Evolutionary conservation across 2,113 vertebrate genomes (phyloP), one percentile per base, ranked within the genome.

Genomic region (Corapipo altera): DNA sequence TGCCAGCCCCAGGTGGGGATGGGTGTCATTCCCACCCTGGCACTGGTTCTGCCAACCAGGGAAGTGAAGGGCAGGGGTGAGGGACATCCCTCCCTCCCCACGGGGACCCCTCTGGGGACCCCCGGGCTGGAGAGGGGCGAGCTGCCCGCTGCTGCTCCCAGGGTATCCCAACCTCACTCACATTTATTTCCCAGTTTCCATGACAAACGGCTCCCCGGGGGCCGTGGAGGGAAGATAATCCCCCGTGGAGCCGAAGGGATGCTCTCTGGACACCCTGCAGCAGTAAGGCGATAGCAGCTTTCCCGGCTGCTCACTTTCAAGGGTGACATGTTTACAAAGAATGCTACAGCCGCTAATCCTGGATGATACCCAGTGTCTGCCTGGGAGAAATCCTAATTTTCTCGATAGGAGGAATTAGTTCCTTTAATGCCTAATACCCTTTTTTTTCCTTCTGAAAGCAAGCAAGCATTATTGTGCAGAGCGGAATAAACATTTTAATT

Each of bases 251-350:
- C 85, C 6, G 6, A 51, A 48, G 91, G 86, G 93, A 87, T 94
- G 92, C 86, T 86, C 54, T 20, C 6, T 6, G 86, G 91, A 82
- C 78, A 76, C 77, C 92, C 94, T 70, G 91, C 95, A 96, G 96
- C 92, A 49, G 43, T 13, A 48, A 85, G 91, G 79, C 30, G 59
- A 96, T 70, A 93, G 94, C 78, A 88, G 85, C 66, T 93, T 93
- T 65, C 93, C 94, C 79, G 76, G 75, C 77, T 95, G 89, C 89
- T 95, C 89, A 87, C 95, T 97, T 97, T 81, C 93, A 89, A 95
- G 88, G 89, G 93, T 95, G 94, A 95, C 94, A 81, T 95, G 92
- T 96, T 97, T 95, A 96, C 96, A 97, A 95, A 97, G 94, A 96
- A 95, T 43, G 94, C 95, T 91, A 94, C 93, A 93, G 91, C 95